Percentiles rank a stretch among this genome's conserved stretches.
Conservation (phyloP, 2,888 invertebrate species). For the Ectobius pallidus region DNA sequence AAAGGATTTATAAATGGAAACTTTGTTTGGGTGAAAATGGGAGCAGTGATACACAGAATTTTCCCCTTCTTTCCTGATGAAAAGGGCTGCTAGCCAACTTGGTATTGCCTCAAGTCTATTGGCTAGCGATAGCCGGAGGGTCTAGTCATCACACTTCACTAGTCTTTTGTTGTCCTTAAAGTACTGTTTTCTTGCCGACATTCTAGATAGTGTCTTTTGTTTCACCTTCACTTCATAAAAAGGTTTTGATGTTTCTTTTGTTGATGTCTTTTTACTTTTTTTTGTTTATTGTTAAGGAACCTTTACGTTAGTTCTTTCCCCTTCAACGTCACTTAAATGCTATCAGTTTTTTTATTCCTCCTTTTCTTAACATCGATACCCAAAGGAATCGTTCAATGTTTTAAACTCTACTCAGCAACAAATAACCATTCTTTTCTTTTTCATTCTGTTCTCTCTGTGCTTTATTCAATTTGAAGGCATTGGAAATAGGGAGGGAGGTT, state of each 20-base stretch:
- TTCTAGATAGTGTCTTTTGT: background rate
- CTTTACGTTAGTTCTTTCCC: background rate
- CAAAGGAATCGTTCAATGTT: conserved; percentile 10
- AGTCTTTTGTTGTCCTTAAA: conserved; percentile 1
- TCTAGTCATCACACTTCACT: background rate
- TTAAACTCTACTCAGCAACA: conserved; percentile 12
- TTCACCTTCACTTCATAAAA: conserved; percentile 7
- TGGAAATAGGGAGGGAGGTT: background rate
- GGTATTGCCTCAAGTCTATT: background rate
- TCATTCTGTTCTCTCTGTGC: background rate
- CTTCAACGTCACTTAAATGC: conserved; percentile 24
- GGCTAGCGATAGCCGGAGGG: background rate
- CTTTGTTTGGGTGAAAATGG: background rate
- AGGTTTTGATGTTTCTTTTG: conserved; percentile 5
- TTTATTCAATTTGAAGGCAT: conserved; percentile 29
- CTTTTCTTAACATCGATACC: background rate
- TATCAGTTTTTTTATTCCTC: conserved; percentile 13
- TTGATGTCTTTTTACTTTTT: background rate
- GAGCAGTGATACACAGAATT: background rate
- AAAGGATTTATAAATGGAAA: background rate
- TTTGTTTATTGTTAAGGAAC: conserved; percentile 1
- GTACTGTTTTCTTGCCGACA: background rate
- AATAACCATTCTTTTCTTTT: conserved; percentile 16
- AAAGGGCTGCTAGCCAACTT: background rate
- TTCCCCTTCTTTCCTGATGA: background rate